Evolutionary conservation across 2,113 vertebrate species (phyloP), one percentile per base, ranked within the genome.

Genomic region (Ageneiosus marmoratus): DNA sequence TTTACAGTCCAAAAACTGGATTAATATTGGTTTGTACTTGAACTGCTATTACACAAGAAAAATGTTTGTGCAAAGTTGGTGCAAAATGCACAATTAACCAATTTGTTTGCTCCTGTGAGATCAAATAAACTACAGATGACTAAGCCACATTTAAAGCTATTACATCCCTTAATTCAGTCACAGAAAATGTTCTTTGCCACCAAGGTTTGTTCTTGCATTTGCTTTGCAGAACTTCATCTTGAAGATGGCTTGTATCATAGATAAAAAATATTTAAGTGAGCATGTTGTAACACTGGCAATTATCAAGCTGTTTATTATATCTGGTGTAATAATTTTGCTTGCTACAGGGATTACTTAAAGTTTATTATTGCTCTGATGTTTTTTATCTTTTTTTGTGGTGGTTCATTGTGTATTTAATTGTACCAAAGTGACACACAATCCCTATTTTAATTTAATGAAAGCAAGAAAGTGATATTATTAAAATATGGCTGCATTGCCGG

Each of bases 401-500:
- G 89, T 88, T 91, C 92, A 92, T 93, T 94, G 90, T 93, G 90
- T 91, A 87, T 92, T 93, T 95, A 93, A 95, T 94, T 94, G 93
- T 90, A 91, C 92, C 90, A 85, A 93, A 91, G 92, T 93, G 93
- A 94, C 92, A 93, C 90, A 93, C 93, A 93, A 94, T 90, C 89
- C 90, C 88, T 83, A 86, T 89, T 92, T 91, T 87, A 91, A 93
- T 93, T 93, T 93, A 93, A 94, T 94, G 92, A 93, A 93, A 94
- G 92, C 87, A 87, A 85, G 86, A 85, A 85, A 80, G 83, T 89
- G 87, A 90, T 92, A 94, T 94, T 93, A 94, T 94, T 94, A 93
- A 94, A 94, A 93, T 93, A 91, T 89, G 79, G 86, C 63, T 32
- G 90, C 89, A 81, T 89, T 87, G 81, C 85, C 93, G 88, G 90